Evolutionary conservation across 2,113 vertebrate genomes (phyloP).

Genomic region (Antechinus flavipes): DNA sequence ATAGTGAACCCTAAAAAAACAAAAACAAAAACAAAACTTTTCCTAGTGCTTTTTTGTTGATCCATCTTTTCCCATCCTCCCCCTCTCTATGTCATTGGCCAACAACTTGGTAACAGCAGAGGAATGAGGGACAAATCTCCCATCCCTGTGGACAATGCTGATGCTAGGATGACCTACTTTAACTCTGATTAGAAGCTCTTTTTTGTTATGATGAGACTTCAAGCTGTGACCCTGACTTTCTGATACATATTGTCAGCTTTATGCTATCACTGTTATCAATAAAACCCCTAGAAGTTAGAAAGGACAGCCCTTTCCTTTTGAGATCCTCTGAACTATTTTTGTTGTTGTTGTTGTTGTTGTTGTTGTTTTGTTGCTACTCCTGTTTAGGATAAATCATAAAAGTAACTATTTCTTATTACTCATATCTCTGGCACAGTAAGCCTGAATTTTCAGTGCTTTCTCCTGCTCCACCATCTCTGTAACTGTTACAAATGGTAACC

Average conservation of each 20-base stretch:
- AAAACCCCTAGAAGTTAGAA: constrained; percentile 9
- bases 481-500: constrained; percentile 36
- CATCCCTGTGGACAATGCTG: background rate
- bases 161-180: background rate
- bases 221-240: background rate
- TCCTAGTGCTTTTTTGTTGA: background rate
- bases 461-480: background rate
- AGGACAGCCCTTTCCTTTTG: constrained; percentile 1
- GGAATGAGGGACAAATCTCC: background rate
- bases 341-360: background rate
- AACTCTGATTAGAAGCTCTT: constrained; percentile 9
- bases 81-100: background rate
- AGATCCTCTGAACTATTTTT: constrained; percentile 21
- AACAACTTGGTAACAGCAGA: background rate
- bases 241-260: background rate
- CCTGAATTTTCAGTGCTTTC: constrained; percentile 33
- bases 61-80: background rate
- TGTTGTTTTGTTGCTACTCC: background rate
- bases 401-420: constrained; percentile 21
- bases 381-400: constrained; percentile 24
- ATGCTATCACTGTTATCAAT: background rate
- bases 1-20: background rate
- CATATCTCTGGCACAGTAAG: constrained; percentile 12
- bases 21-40: background rate
- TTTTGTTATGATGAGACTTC: background rate